Percentiles rank a stretch among this genome's conserved stretches.
Evolutionary conservation across 2,113 vertebrate species (phyloP).

Genomic region (Pycnonotus jocosus): DNA sequence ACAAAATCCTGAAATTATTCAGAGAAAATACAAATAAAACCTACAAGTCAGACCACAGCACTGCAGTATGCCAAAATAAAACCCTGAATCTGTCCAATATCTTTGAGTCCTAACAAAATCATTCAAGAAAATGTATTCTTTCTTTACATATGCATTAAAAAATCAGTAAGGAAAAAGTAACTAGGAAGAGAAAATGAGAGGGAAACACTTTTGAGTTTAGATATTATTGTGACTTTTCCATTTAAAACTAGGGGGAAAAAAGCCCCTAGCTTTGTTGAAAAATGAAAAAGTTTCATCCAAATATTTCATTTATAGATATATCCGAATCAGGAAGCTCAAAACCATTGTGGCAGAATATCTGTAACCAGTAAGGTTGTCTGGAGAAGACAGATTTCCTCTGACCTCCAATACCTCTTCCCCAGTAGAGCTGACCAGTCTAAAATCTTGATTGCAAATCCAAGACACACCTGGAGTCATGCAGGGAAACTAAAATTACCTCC

Average conservation of each 20-base stretch:
- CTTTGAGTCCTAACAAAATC: background rate
- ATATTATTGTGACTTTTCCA: background rate
- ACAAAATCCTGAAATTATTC: background rate
- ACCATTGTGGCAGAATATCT: background rate
- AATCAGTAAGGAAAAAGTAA: background rate
- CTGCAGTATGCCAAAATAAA: background rate
- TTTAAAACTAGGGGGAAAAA: background rate
- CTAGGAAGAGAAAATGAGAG: background rate
- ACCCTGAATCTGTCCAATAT: background rate
- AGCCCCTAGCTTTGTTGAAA: background rate
- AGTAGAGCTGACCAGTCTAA: background rate
- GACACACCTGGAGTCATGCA: background rate
- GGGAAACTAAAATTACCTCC: background rate
- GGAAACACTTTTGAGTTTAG: background rate
- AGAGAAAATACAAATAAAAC: background rate
- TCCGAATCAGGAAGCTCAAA: background rate
- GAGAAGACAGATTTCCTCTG: background rate
- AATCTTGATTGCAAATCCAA: background rate
- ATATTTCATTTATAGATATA: background rate
- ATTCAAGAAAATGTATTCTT: background rate
- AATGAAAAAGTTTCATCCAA: background rate
- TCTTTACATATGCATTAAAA: background rate
- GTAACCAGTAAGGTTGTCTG: background rate
- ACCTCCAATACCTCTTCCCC: background rate
- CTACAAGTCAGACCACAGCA: background rate